Evolutionary conservation across 2,113 vertebrate species (phyloP).

Genomic region (Syrrhaptes paradoxus): DNA sequence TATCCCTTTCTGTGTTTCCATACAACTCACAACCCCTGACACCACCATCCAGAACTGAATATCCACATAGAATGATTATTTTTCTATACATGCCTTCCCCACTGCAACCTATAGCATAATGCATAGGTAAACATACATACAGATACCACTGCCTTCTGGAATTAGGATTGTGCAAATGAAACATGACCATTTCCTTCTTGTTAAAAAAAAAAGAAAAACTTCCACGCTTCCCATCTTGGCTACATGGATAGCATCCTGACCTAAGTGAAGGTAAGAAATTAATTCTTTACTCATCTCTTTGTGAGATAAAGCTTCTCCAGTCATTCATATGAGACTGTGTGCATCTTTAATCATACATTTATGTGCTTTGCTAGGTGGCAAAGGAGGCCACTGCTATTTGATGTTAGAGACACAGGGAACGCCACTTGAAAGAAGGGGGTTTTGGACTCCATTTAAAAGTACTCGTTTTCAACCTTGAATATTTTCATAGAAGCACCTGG

Average conservation of each 20-base stretch:
- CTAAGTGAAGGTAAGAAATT: background rate
- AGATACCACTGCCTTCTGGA: background rate
- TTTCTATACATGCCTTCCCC: background rate
- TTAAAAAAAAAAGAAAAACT: background rate
- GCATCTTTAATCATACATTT: background rate
- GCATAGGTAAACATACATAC: background rate
- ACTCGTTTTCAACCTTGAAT: background rate
- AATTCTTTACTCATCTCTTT: background rate
- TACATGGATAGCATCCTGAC: background rate
- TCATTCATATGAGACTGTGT: background rate
- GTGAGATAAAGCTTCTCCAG: background rate
- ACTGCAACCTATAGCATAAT: background rate
- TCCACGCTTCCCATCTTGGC: background rate
- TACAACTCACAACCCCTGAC: background rate
- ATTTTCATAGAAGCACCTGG: background rate
- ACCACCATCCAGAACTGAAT: background rate
- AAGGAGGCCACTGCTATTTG: background rate
- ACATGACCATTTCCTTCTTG: background rate
- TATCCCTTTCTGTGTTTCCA: background rate
- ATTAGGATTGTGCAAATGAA: background rate
- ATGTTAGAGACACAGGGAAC: background rate
- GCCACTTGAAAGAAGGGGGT: background rate
- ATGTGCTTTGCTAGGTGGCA: background rate
- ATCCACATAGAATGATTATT: background rate
- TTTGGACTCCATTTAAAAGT: background rate